phyloP scores from a whole-genome alignment of 2,797 vertebrate species.

The Sarcophilus harrisii region DNA sequence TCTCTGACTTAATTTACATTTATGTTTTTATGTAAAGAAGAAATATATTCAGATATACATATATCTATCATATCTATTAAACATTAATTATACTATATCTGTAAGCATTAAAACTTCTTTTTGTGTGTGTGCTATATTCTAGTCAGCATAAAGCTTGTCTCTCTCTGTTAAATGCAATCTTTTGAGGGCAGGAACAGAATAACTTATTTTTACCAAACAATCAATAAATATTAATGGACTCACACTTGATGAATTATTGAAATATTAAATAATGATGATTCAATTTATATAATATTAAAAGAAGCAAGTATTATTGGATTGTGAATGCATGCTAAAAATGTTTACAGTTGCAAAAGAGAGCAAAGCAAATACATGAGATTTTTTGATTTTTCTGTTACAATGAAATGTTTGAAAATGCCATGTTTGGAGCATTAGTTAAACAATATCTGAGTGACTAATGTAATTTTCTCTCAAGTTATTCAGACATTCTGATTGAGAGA shows the following conservation, averaged over 20 bases:
- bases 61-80: neutral
- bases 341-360: conserved; percentile 15
- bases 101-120: neutral
- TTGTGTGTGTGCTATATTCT: neutral
- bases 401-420: rapidly evolving
- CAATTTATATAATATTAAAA: conserved; percentile 5
- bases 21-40: neutral
- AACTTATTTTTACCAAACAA: neutral
- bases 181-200: neutral
- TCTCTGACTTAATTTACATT: neutral
- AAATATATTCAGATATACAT: neutral
- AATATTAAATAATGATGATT: conserved; percentile 7
- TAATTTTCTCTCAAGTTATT: conserved; percentile 88
- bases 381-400: neutral
- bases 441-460: conserved; percentile 26
- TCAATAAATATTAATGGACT: neutral
- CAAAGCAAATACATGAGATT: neutral
- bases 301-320: neutral
- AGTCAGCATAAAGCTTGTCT: neutral
- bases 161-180: neutral
- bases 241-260: neutral
- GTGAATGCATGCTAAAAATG: neutral
- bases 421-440: neutral
- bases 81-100: neutral
- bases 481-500: conserved; percentile 94